Conservation (phyloP, 1,140 invertebrate species). For the Lasaia peninsularis region DNA sequence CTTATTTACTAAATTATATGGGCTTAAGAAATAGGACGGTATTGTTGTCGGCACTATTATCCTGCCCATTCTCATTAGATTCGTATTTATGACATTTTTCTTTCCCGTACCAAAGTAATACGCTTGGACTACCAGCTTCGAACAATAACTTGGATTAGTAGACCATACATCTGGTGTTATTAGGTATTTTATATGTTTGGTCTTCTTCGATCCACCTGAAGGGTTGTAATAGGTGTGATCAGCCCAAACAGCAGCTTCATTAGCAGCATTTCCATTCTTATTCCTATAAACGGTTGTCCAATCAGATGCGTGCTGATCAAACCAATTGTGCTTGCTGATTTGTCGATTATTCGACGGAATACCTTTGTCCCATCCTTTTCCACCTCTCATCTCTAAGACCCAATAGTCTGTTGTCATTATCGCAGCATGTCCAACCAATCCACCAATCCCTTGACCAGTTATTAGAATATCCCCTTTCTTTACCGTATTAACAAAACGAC, state of each 20-base stretch:
- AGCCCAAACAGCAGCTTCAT: conserved; percentile 42
- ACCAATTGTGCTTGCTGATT: conserved; percentile 44
- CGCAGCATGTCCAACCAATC: conserved; percentile 44
- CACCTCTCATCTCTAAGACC: conserved; percentile 52
- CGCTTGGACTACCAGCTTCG: conserved; percentile 51
- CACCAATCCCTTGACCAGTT: conserved; percentile 40
- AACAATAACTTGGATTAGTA: conserved; percentile 50
- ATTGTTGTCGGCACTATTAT: conserved; percentile 43
- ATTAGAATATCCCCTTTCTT: conserved; percentile 53
- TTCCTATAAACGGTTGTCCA: conserved; percentile 52
- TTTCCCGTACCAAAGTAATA: conserved; percentile 49
- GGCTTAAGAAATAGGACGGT: conserved; percentile 41
- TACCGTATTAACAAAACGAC: conserved; percentile 48
- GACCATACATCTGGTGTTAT: conserved; percentile 37
- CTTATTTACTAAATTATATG: conserved; percentile 44
- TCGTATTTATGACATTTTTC: conserved; percentile 34
- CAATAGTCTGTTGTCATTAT: conserved; percentile 52
- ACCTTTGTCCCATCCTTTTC: conserved; percentile 36
- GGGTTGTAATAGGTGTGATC: conserved; percentile 50
- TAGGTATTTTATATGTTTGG: conserved; percentile 43
- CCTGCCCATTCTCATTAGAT: conserved; percentile 28
- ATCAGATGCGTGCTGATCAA: conserved; percentile 44
- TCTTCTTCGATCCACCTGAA: conserved; percentile 37
- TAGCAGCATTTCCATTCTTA: conserved; percentile 30
- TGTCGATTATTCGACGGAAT: conserved; percentile 45